A percentile compares a stretch with the other conserved stretches of the same genome.
Evolutionary conservation across 2,113 vertebrate genomes (phyloP).

Genomic region (Nansenia antarctica): DNA sequence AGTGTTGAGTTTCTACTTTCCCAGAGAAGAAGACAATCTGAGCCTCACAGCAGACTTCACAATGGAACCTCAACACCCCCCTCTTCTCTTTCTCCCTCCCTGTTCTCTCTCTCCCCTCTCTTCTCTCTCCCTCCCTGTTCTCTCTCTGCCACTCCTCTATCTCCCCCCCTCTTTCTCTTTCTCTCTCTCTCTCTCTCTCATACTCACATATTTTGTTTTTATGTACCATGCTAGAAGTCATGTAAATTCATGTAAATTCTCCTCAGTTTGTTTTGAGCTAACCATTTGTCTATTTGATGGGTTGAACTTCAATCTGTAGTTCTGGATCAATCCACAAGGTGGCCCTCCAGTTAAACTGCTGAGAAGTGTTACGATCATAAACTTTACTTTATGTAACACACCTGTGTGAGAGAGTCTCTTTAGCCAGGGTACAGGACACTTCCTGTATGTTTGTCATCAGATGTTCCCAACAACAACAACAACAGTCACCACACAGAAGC

Average conservation of each 20-base stretch:
- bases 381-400: too few relatives aligned
- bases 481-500: too few relatives aligned
- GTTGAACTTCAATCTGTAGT: not conserved
- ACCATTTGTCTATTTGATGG: not conserved
- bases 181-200: not conserved
- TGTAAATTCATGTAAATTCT: too few relatives aligned
- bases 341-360: not conserved
- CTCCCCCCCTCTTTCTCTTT: too few relatives aligned
- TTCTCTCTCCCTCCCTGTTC: slow-evolving; percentile 7
- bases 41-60: slow-evolving; percentile 71
- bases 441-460: not conserved
- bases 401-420: too few relatives aligned
- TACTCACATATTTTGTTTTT: too few relatives aligned
- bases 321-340: not conserved
- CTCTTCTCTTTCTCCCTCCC: slow-evolving; percentile 25
- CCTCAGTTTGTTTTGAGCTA: too few relatives aligned
- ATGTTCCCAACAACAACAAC: too few relatives aligned
- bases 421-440: too few relatives aligned
- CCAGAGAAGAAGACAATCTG: slow-evolving; percentile 78
- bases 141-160: too few relatives aligned
- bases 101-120: slow-evolving; percentile 1
- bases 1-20: slow-evolving; percentile 81
- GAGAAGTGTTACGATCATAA: too few relatives aligned
- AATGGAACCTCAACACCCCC: slow-evolving; percentile 68
- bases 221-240: too few relatives aligned